phyloP scores from a whole-genome alignment of 2,113 vertebrate species.

The Psittacula cyanocephala region DNA sequence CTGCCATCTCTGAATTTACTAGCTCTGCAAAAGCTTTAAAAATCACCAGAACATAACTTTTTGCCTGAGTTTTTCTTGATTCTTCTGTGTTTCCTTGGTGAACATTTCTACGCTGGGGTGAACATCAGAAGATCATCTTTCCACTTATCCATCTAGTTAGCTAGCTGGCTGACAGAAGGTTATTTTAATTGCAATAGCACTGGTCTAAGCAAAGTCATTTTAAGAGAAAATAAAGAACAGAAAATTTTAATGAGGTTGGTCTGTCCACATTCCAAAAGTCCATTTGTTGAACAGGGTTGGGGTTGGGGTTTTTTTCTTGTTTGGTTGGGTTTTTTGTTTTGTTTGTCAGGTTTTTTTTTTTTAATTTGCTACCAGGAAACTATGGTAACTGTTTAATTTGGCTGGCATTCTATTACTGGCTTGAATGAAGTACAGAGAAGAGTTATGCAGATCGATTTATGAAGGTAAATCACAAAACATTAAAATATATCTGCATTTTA shows the following conservation, averaged over 20 bases:
- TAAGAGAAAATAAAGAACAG: neutral
- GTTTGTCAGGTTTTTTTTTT: neutral
- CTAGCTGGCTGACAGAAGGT: neutral
- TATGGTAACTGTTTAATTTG: neutral
- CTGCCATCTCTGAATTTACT: neutral
- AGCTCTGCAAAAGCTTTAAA: neutral
- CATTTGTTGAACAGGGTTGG: neutral
- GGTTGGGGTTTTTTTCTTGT: neutral
- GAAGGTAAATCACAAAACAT: neutral
- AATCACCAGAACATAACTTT: rapidly evolving
- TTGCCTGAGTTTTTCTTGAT: neutral
- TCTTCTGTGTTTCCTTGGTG: neutral
- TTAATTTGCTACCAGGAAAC: neutral
- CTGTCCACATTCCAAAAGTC: neutral
- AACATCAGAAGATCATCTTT: neutral
- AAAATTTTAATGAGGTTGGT: neutral
- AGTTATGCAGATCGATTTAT: neutral
- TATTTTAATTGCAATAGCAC: neutral
- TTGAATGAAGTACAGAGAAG: neutral
- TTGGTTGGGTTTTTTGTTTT: neutral
- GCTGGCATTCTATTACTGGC: neutral
- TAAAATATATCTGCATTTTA: neutral
- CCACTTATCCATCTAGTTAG: neutral
- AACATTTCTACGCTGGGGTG: neutral
- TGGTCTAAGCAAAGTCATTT: neutral